phyloP scores from a whole-genome alignment of 2,888 invertebrate species.

The Chloromyia formosa region DNA sequence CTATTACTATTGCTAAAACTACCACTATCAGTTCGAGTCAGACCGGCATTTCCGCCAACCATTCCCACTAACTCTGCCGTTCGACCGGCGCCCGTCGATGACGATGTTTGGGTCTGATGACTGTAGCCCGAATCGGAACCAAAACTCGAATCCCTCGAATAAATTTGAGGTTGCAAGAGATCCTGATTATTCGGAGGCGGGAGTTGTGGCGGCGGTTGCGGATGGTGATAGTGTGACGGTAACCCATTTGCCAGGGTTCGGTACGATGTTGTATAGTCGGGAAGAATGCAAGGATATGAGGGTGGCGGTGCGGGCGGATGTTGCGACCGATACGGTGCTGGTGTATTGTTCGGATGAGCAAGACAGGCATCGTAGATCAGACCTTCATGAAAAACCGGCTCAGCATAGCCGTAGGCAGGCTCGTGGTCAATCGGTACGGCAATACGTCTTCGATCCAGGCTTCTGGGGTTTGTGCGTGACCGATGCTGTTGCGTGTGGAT shows the following conservation, averaged over 20 bases:
- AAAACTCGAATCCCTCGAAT: conserved; percentile 79
- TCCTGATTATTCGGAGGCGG: conserved; percentile 23
- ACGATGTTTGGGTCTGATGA: conserved; percentile 66
- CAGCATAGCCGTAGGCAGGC: conserved; percentile 65
- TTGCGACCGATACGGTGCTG: not conserved
- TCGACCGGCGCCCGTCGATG: conserved; percentile 57
- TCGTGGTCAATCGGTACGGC: conserved; percentile 57
- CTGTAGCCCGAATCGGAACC: conserved; percentile 89
- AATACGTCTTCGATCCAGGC: conserved; percentile 59
- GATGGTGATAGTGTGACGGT: conserved; percentile 46
- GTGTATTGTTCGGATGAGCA: conserved; percentile 55
- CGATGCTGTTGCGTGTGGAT: conserved; percentile 52
- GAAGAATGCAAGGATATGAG: conserved; percentile 66
- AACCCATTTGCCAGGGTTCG: conserved; percentile 47
- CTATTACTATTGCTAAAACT: conserved; percentile 43
- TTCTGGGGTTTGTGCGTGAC: conserved; percentile 60
- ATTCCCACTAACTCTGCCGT: too few relatives aligned
- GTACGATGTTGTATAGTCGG: conserved; percentile 48
- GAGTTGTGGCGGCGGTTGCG: conserved; percentile 44
- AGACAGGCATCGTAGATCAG: conserved; percentile 74
- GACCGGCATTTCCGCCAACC: not conserved
- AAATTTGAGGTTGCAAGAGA: conserved; percentile 63
- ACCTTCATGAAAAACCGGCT: conserved; percentile 82
- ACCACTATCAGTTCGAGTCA: conserved; percentile 38
- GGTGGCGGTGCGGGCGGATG: conserved; percentile 49